Percentiles rank a stretch among this genome's conserved stretches.
Evolutionary conservation across 1,140 invertebrate genomes (phyloP).

Genomic region (Dysdera silvatica): DNA sequence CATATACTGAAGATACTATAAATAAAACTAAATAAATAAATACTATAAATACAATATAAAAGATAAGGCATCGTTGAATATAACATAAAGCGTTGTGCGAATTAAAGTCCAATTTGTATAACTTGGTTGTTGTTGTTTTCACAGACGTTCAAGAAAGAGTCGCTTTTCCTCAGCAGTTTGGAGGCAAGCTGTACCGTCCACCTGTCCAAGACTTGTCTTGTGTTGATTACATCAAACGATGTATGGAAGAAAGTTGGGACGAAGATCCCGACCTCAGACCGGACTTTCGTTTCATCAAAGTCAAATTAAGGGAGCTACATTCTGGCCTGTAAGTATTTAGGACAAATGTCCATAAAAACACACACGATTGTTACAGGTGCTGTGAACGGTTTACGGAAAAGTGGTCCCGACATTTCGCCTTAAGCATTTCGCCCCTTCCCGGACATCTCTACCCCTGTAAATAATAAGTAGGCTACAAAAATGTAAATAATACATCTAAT

Average conservation of each 20-base stretch:
- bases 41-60: too few species aligned
- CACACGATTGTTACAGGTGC: background rate
- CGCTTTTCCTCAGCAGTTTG: conserved; percentile 38
- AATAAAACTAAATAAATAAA: too few species aligned
- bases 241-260: conserved; percentile 67
- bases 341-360: background rate
- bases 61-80: too few species aligned
- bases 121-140: too few species aligned
- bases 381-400: background rate
- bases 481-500: too few species aligned
- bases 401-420: too few species aligned
- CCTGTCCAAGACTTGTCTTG: conserved; percentile 48
- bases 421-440: too few species aligned
- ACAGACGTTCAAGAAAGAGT: conserved; percentile 48
- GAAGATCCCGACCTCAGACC: conserved; percentile 69
- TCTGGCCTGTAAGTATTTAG: conserved; percentile 58
- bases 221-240: conserved; percentile 56
- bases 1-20: too few species aligned
- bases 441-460: too few species aligned
- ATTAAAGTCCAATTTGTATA: background rate
- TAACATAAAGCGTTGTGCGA: too few species aligned
- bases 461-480: too few species aligned
- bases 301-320: conserved; percentile 74
- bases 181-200: conserved; percentile 49
- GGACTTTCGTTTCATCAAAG: conserved; percentile 69